Base-by-base conservation (phyloP, 2,797 vertebrate species). In the Microcaecilia unicolor region DNA sequence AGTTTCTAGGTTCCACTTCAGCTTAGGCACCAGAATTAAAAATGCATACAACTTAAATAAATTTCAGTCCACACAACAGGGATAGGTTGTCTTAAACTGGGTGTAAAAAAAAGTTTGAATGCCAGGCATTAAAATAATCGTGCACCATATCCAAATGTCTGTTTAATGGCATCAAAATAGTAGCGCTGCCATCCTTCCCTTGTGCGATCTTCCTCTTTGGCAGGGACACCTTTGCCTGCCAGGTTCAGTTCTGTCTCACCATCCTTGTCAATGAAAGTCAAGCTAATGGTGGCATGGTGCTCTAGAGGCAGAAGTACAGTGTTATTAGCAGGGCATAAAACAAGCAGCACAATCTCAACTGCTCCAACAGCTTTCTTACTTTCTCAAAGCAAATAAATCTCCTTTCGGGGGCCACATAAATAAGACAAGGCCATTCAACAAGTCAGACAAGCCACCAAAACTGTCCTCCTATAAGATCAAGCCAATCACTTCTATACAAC, bases 141-240 rank as follows among this genome's bases (percentile, higher is more conserved):
- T 9, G 91, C 87, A 0, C 93, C 93, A 1, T 76, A 97, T 55
- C 95, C 93, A 73, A 98, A 98, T 37, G 95, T 98, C 89, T 96
- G 91, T 89, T 93, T 97, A 47, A 98, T 96, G 61, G 90, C 84
- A 34, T 93, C 87, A 0, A 97, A 96, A 74, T 97, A 98, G 67
- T 97, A 95, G 72, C 87, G 83, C 74, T 89, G 88, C 95, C 95
- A 98, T 51, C 95, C 94, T 44, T 92, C 86, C 69, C 83, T 84
- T 10, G 91, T 96, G 51, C 75, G 62, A 43, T 98, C 93, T 52
- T 96, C 95, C 68, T 97, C 90, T 0, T 55, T 85, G 38, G 89
- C 76, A 3, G 95, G 93, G 47, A 98, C 69, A 8, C 86, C 91
- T 16, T 83, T 84, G 34, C 86, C 93, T 44, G 97, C 90, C 70